phyloP scores from a whole-genome alignment of 2,113 vertebrate species.

The Varanus komodoensis region DNA sequence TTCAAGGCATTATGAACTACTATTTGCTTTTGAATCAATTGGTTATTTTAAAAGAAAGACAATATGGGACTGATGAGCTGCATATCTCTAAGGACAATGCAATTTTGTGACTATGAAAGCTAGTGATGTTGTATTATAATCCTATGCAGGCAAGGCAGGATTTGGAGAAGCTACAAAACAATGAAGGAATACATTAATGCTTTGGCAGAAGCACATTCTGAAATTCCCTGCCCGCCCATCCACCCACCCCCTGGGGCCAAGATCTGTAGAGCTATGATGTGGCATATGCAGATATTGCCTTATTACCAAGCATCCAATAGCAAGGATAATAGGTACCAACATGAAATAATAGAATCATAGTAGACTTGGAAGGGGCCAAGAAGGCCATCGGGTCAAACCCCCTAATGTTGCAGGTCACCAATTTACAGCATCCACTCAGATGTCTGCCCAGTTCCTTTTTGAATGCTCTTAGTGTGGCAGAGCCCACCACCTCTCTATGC shows the following conservation, averaged over 20 bases:
- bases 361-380: too few relatives aligned
- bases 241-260: not conserved
- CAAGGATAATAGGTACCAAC: not conserved
- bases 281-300: not conserved
- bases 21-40: not conserved
- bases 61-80: slow-evolving; percentile 9
- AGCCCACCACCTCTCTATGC: too few relatives aligned
- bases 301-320: not conserved
- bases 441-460: too few relatives aligned
- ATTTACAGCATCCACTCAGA: too few relatives aligned
- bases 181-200: not conserved
- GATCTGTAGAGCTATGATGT: not conserved
- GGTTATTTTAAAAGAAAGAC: not conserved
- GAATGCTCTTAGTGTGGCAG: too few relatives aligned
- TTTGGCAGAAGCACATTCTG: not conserved
- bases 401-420: too few relatives aligned
- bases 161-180: not conserved
- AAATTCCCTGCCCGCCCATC: not conserved
- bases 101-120: slow-evolving; percentile 3
- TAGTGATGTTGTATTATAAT: not conserved
- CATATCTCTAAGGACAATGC: not conserved
- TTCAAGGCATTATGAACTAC: not conserved
- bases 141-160: not conserved
- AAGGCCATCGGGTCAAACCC: too few relatives aligned
- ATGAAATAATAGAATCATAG: too few relatives aligned